phyloP scores from a whole-genome alignment of 2,113 vertebrate genomes.

The Lipophrys pholis region DNA sequence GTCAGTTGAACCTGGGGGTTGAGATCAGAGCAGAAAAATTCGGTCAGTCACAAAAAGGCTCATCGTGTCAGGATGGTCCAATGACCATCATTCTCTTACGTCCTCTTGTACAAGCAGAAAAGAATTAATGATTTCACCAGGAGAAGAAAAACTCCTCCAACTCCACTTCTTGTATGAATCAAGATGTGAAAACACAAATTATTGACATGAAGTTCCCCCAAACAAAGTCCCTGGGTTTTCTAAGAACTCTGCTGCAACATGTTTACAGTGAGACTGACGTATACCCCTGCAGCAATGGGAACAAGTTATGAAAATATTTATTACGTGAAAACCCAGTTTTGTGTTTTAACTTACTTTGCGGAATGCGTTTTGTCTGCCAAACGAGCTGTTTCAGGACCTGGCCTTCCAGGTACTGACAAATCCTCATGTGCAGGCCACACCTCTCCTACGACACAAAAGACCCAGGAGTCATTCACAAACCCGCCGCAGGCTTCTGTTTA shows the following conservation, averaged over 20 bases:
- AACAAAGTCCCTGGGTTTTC: neutral
- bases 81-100: no score
- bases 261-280: neutral
- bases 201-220: no score
- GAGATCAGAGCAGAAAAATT: conserved; percentile 31
- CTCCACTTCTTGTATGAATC: no score
- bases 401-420: conserved; percentile 41
- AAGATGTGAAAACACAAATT: no score
- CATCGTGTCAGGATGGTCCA: no score
- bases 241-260: neutral
- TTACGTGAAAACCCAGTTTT: conserved; percentile 2
- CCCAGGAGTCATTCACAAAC: conserved; percentile 20
- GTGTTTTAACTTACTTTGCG: conserved; percentile 48
- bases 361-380: conserved; percentile 47
- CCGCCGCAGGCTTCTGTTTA: conserved; percentile 2
- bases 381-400: conserved; percentile 5
- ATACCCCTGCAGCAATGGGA: conserved; percentile 1
- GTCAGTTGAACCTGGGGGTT: conserved; percentile 50
- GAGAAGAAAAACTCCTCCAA: no score
- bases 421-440: conserved; percentile 53
- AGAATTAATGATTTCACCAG: no score
- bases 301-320: conserved; percentile 14
- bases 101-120: no score
- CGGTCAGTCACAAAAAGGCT: neutral
- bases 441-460: conserved; percentile 67